A percentile compares a stretch with the other conserved stretches of the same genome.
These are phyloP conservation scores for Corythaeola cristata DNA, from an alignment of 2,113 vertebrate species.

Conservation along the genomic window DNA sequence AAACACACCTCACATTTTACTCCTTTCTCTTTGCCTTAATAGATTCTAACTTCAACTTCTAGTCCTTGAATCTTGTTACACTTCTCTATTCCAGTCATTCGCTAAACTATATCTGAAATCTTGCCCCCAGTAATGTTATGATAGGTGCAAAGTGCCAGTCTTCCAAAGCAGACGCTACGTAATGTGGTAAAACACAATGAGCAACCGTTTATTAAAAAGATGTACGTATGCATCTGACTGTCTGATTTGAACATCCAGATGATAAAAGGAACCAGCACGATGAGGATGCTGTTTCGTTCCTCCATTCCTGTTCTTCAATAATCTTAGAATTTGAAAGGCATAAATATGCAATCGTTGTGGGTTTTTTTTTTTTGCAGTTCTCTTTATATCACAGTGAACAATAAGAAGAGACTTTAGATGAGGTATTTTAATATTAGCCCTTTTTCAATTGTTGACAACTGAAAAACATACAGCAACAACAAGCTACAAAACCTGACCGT, in stretches of 20 bases:
- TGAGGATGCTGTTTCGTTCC: background rate
- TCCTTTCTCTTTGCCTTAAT: background rate
- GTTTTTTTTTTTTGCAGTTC: background rate
- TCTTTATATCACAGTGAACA: background rate
- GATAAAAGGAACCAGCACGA: slow-evolving; percentile 34
- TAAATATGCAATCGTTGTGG: slow-evolving; percentile 35
- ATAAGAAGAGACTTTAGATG: background rate
- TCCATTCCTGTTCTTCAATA: slow-evolving; percentile 26
- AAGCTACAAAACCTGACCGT: slow-evolving; percentile 2
- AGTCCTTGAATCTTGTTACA: background rate
- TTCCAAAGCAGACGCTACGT: slow-evolving; percentile 11
- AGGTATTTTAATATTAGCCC: slow-evolving; percentile 20
- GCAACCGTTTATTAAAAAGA: background rate
- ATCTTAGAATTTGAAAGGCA: slow-evolving; percentile 26
- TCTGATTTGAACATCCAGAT: slow-evolving; percentile 1
- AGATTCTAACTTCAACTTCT: background rate
- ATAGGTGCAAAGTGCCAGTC: background rate
- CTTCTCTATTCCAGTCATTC: background rate
- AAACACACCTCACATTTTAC: accelerated
- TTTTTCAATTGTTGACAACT: background rate
- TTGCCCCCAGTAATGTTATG: background rate
- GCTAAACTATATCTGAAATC: background rate
- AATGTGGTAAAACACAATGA: slow-evolving; percentile 11
- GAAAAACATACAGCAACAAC: background rate
- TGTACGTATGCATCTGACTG: background rate